Evolutionary conservation across 2,113 vertebrate species (phyloP), one percentile per base, ranked within the genome.

Genomic region (Gila orcuttii): DNA sequence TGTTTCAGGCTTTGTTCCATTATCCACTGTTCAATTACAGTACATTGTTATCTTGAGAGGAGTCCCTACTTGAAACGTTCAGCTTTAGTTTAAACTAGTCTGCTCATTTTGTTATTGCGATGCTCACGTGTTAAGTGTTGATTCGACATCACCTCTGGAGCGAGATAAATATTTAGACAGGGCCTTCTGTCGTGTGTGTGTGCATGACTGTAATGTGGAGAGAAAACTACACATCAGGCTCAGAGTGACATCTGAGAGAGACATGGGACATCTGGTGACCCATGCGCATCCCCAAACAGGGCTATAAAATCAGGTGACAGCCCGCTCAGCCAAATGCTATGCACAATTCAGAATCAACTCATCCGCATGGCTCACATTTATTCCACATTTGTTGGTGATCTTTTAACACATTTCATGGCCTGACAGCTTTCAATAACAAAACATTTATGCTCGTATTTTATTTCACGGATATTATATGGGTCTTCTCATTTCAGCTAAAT

Each of bases 151-250:
- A 75, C 83, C 86, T 88, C 71, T 62, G 85, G 73, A 84, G 75
- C 36, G 71, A 57, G 47, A 75, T 88, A 88, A 88, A 88, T 87
- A 88, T 90, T 88, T 90, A 80, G 87, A 88, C 90, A 87, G 82
- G 78, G 69, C 82, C 78, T 85, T 89, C 83, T 89, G 88, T 85
- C 57, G 64, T 52, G 71, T 52, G n/a, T 80, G 25, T n/a, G 66
- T 81, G 62, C 71, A 59, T 84, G 50, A 68, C 55, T 73, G 15
- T 79, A 39, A 84, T 60, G 19, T 23, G 45, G 79, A 73, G 77
- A 77, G 62, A 88, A 82, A 87, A 84, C 19, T 79, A 75, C 87
- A 83, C 81, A 82, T 83, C 50, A 64, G 73, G 66, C 71, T 79
- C 75, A 28, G 62, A 74, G 59, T 81, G 81, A 86, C 78, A 85